Conservation (phyloP, 2,888 invertebrate species). For the Xanthia togata region DNA sequence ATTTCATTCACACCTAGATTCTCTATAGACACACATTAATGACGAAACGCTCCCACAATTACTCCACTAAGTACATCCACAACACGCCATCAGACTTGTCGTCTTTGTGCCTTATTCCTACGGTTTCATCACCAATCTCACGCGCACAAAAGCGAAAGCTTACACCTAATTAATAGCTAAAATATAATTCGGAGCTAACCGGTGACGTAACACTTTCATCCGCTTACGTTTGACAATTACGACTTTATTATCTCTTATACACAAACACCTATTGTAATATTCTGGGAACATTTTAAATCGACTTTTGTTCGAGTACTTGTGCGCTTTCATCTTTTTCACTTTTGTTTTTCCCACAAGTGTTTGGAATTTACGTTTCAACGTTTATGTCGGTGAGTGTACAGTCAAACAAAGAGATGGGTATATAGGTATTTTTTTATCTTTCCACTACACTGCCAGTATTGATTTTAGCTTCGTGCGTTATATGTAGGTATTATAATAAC, state of each 20-base stretch:
- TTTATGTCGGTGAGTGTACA: constrained; percentile 39
- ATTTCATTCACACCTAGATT: constrained; percentile 50
- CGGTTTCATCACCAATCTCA: constrained; percentile 71
- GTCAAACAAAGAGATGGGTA: background rate
- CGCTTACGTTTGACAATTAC: constrained; percentile 69
- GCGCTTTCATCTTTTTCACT: constrained; percentile 81
- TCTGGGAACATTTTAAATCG: constrained; percentile 65
- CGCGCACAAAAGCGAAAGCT: constrained; percentile 75
- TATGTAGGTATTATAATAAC: no score
- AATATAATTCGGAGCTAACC: constrained; percentile 73
- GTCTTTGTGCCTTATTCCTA: constrained; percentile 62
- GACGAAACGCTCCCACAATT: constrained; percentile 66
- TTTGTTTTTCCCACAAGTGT: constrained; percentile 74
- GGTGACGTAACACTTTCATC: constrained; percentile 83
- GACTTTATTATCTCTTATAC: constrained; percentile 62
- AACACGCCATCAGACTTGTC: constrained; percentile 50
- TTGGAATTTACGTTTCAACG: constrained; percentile 53
- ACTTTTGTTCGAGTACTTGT: constrained; percentile 68
- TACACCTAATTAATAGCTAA: constrained; percentile 79
- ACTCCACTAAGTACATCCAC: constrained; percentile 48
- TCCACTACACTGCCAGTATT: background rate
- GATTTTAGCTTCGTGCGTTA: background rate
- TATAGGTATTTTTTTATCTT: background rate
- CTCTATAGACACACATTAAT: constrained; percentile 38
- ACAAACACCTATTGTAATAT: constrained; percentile 64